These are phyloP conservation scores for Drosophila aldrichi DNA, from an alignment of 2,888 invertebrate species.

Conservation along the genomic window DNA sequence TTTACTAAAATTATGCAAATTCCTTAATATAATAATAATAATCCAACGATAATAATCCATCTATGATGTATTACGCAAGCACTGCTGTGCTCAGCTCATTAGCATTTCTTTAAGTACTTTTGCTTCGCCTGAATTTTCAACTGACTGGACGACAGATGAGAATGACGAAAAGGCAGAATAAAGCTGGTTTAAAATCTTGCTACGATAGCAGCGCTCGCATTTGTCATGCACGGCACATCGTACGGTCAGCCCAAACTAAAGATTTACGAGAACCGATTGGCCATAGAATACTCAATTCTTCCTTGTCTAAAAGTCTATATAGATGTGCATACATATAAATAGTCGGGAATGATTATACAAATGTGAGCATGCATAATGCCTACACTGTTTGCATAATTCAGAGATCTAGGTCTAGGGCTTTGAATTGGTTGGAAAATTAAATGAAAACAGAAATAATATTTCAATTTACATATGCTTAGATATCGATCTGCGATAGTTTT, in stretches of 20 bases:
- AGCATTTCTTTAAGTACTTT: slow-evolving; percentile 3
- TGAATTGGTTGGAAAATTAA: not conserved
- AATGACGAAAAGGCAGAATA: not conserved
- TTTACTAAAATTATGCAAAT: not conserved
- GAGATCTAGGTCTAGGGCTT: not conserved
- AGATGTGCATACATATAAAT: not conserved
- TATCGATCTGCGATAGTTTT: too few relatives aligned
- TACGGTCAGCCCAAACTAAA: slow-evolving; percentile 10
- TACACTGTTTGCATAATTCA: not conserved
- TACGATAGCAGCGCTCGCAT: not conserved
- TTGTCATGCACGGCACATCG: slow-evolving; percentile 40
- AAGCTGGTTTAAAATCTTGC: slow-evolving; percentile 3
- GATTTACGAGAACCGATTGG: slow-evolving; percentile 29
- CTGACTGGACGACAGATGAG: not conserved
- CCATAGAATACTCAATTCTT: slow-evolving; percentile 41
- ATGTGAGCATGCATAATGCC: not conserved
- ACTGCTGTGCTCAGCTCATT: not conserved
- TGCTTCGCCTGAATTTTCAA: not conserved
- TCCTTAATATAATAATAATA: not conserved
- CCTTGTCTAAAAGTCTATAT: slow-evolving; percentile 23
- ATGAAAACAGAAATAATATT: too few relatives aligned
- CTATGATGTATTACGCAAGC: slow-evolving; percentile 1
- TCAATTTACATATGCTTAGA: too few relatives aligned
- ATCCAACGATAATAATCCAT: not conserved
- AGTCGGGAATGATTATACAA: not conserved